A percentile compares a stretch with the other conserved stretches of the same genome.
These are phyloP conservation scores for Callionymus lyra DNA, from an alignment of 2,113 vertebrate species.

Conservation along the genomic window DNA sequence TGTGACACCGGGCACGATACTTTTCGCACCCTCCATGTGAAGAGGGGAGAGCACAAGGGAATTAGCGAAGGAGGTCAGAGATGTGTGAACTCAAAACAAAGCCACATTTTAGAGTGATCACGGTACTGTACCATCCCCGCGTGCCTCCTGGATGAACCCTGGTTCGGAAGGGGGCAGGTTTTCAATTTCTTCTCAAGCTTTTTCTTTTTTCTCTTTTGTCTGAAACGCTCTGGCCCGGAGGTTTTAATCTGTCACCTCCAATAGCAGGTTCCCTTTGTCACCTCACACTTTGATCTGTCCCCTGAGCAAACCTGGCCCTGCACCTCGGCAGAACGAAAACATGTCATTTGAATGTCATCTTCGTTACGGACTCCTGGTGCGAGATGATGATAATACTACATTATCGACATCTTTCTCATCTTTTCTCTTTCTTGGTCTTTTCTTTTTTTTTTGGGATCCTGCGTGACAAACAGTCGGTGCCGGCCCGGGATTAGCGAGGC, in stretches of 20 bases:
- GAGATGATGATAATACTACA: too few species aligned
- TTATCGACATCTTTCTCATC: too few species aligned
- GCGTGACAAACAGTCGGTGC: conserved; percentile 40
- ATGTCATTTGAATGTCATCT: conserved; percentile 37
- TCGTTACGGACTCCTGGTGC: conserved; percentile 14
- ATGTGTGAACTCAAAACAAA: conserved; percentile 55
- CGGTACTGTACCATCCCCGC: conserved; percentile 5
- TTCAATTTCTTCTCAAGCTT: conserved; percentile 21
- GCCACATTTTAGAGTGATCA: conserved; percentile 33
- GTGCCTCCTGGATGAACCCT: conserved; percentile 42
- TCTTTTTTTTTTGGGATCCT: conserved; percentile 30
- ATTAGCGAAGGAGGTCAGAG: conserved; percentile 39
- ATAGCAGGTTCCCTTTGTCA: conserved; percentile 29
- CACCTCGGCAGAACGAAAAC: conserved; percentile 25
- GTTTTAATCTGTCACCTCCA: conserved; percentile 34
- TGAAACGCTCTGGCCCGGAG: conserved; percentile 9
- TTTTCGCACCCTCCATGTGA: conserved; percentile 38
- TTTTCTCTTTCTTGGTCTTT: conserved; percentile 1
- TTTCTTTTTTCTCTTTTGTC: conserved; percentile 18
- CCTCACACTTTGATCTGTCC: conserved; percentile 35
- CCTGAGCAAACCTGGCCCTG: conserved; percentile 28
- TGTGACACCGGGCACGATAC: conserved; percentile 24
- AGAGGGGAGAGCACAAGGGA: conserved; percentile 18
- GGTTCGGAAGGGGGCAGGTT: conserved; percentile 8
- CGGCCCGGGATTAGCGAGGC: conserved; percentile 35